Percentiles rank a stretch among this genome's conserved stretches.
Conservation (phyloP, 2,888 invertebrate genomes). For the Blastobasis adustella region DNA sequence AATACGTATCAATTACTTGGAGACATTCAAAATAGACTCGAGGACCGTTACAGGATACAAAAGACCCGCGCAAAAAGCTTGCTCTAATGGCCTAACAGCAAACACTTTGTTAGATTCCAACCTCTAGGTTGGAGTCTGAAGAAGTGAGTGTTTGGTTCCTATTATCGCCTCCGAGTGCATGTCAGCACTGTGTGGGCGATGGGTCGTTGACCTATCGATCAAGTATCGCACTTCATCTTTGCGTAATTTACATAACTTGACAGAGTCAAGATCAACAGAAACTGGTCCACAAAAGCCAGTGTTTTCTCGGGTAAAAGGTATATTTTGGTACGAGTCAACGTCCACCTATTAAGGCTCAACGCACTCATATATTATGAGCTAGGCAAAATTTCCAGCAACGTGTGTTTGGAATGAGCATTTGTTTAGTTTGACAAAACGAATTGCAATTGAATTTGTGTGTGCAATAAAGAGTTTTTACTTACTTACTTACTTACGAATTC, state of each 20-base stretch:
- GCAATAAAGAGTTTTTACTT: too few species aligned
- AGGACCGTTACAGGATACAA: slow-evolving; percentile 39
- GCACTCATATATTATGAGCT: neutral
- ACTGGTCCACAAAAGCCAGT: slow-evolving; percentile 50
- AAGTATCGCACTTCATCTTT: slow-evolving; percentile 56
- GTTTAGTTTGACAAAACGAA: too few species aligned
- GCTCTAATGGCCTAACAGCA: slow-evolving; percentile 15
- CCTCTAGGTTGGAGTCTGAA: slow-evolving; percentile 16
- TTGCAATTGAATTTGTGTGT: too few species aligned
- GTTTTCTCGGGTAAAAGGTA: slow-evolving; percentile 31
- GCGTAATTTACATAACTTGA: slow-evolving; percentile 70
- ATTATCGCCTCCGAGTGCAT: slow-evolving; percentile 31
- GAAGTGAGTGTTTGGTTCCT: slow-evolving; percentile 23
- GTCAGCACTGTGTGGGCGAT: slow-evolving; percentile 41
- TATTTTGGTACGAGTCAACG: slow-evolving; percentile 3
- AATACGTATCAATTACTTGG: slow-evolving; percentile 48
- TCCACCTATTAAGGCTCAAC: neutral
- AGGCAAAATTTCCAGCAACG: too few species aligned
- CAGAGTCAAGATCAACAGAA: slow-evolving; percentile 57
- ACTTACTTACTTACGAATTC: too few species aligned
- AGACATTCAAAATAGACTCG: slow-evolving; percentile 39
- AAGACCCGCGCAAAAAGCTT: slow-evolving; percentile 31
- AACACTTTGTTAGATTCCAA: slow-evolving; percentile 13
- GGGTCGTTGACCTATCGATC: slow-evolving; percentile 62
- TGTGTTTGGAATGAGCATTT: too few species aligned